A percentile compares a stretch with the other conserved stretches of the same genome.
These are phyloP conservation scores for Pelmatolapia mariae DNA, from an alignment of 2,113 vertebrate species.

Conservation along the genomic window DNA sequence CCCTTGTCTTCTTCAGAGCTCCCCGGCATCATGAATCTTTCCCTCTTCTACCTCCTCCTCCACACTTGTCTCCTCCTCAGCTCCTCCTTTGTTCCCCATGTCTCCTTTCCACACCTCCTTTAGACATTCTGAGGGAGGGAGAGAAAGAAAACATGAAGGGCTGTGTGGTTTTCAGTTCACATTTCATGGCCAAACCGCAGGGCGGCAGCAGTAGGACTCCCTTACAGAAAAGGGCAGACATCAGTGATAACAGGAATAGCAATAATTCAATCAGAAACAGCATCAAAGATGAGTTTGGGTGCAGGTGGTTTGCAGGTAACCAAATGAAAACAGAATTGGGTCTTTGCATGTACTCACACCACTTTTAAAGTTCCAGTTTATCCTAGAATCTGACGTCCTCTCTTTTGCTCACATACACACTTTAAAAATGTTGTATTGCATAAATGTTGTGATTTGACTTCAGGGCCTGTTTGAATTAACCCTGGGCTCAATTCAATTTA, in stretches of 20 bases:
- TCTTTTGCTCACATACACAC: neutral
- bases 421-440: neutral
- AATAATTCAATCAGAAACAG: neutral
- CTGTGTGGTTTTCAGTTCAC: neutral
- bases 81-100: conserved; percentile 37
- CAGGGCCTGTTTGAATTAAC: neutral
- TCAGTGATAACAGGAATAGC: neutral
- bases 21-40: conserved; percentile 61
- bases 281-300: neutral
- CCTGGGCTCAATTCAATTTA: neutral
- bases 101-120: conserved; percentile 78
- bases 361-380: neutral
- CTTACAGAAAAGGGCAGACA: neutral
- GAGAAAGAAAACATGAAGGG: neutral
- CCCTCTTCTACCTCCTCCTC: neutral
- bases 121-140: conserved; percentile 70
- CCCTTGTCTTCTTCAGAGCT: conserved; percentile 62
- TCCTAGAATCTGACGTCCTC: rapidly evolving
- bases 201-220: neutral
- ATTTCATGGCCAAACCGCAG: neutral
- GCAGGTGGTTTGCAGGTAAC: neutral
- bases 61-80: neutral
- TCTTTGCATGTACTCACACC: rapidly evolving
- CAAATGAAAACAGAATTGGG: neutral
- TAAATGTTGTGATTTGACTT: neutral